Percentiles rank a stretch among this genome's conserved stretches.
Evolutionary conservation across 2,888 invertebrate species (phyloP).

Genomic region (Orthonevra nobilis): DNA sequence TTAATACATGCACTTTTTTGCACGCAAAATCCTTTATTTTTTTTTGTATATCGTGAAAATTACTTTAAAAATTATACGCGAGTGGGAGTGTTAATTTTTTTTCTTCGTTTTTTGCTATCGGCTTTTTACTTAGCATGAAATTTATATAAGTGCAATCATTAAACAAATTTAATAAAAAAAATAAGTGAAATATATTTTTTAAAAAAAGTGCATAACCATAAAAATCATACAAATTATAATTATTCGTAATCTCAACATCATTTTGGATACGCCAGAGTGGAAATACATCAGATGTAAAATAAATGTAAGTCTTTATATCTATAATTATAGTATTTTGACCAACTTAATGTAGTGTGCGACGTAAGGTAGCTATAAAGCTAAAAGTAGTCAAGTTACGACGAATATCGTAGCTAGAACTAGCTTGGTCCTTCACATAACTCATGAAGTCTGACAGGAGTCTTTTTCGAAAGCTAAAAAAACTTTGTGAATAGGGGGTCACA

Average conservation of each 20-base stretch:
- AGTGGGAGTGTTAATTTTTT: background rate
- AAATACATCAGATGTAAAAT: slow-evolving; percentile 36
- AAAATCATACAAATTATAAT: slow-evolving; percentile 6
- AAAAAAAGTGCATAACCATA: slow-evolving; percentile 8
- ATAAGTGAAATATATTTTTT: slow-evolving; percentile 5
- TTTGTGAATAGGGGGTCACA: too few species aligned
- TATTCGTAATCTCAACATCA: background rate
- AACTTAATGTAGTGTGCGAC: too few species aligned
- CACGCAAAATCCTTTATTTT: too few species aligned
- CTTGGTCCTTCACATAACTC: too few species aligned
- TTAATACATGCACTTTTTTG: slow-evolving; percentile 9
- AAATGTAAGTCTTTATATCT: slow-evolving; percentile 18
- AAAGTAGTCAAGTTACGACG: too few species aligned
- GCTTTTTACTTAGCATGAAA: slow-evolving; percentile 6
- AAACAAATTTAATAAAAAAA: too few species aligned
- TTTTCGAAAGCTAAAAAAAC: too few species aligned
- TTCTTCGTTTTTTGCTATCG: background rate
- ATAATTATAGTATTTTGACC: too few species aligned
- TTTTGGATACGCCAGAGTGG: slow-evolving; percentile 28
- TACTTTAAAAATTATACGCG: background rate
- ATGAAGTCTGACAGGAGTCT: too few species aligned
- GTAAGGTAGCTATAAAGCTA: too few species aligned
- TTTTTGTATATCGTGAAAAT: too few species aligned
- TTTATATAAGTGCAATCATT: background rate
- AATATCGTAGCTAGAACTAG: too few species aligned